Percentiles rank a stretch among this genome's conserved stretches.
These are phyloP conservation scores for Psilopsiagon aurifrons DNA, from an alignment of 2,113 vertebrate species.

Conservation along the genomic window DNA sequence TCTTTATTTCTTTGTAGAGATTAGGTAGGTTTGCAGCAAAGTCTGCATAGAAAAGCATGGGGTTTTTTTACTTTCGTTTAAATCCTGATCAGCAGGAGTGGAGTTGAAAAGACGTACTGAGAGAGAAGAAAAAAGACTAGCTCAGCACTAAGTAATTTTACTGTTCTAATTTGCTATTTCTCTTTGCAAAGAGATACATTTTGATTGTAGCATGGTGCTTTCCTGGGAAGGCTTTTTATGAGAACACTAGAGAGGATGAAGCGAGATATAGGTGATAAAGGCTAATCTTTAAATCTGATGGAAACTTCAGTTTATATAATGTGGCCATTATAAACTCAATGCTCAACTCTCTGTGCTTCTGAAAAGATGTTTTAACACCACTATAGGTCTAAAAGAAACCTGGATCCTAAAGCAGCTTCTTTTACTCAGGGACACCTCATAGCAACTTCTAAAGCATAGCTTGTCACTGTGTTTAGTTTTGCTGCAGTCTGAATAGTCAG, in stretches of 20 bases:
- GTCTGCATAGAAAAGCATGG: background rate
- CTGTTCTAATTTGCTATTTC: background rate
- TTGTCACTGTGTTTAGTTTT: background rate
- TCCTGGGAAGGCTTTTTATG: background rate
- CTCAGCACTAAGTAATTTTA: background rate
- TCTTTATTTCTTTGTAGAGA: background rate
- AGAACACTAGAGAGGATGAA: background rate
- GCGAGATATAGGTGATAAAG: rapidly evolving
- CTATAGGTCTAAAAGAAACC: background rate
- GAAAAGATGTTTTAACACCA: background rate
- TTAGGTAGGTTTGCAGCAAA: background rate
- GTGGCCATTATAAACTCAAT: background rate
- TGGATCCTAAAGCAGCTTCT: background rate
- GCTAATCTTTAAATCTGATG: background rate
- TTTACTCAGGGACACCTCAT: background rate
- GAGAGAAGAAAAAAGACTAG: background rate
- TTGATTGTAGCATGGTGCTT: background rate
- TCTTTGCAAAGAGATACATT: background rate
- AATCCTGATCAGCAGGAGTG: background rate
- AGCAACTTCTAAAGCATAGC: background rate
- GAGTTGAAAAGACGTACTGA: background rate
- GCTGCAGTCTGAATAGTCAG: background rate
- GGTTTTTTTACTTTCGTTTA: background rate
- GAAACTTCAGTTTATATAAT: background rate
- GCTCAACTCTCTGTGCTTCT: background rate